phyloP scores from a whole-genome alignment of 2,888 invertebrate genomes.

The Pilophorus perplexus region DNA sequence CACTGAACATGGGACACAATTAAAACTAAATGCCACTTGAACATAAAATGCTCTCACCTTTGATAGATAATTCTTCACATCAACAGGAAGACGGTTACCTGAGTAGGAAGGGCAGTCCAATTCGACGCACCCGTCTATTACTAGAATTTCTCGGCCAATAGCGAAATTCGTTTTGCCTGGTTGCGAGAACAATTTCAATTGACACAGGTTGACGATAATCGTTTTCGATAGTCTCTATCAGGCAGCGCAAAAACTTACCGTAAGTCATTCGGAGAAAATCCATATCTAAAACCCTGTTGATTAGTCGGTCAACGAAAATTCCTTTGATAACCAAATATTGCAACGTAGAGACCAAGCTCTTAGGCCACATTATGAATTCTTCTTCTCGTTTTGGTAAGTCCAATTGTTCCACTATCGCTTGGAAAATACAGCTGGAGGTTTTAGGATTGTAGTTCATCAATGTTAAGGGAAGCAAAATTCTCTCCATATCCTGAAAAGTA shows the following conservation, averaged over 20 bases:
- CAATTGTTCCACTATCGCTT: slow-evolving; percentile 30
- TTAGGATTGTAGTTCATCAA: slow-evolving; percentile 33
- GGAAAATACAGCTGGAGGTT: slow-evolving; percentile 29
- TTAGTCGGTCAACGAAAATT: slow-evolving; percentile 34
- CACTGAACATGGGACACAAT: not conserved
- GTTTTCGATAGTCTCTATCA: too few species aligned
- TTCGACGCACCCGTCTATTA: slow-evolving; percentile 62
- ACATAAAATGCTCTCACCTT: slow-evolving; percentile 52
- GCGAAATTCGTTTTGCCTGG: slow-evolving; percentile 43
- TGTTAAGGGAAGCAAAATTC: slow-evolving; percentile 36
- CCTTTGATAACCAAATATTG: slow-evolving; percentile 35
- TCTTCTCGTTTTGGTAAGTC: slow-evolving; percentile 22
- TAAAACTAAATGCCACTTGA: not conserved
- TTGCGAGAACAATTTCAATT: not conserved
- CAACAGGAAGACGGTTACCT: slow-evolving; percentile 58
- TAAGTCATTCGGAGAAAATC: slow-evolving; percentile 33
- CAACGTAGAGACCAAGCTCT: slow-evolving; percentile 36
- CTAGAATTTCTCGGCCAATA: slow-evolving; percentile 61
- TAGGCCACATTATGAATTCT: slow-evolving; percentile 38
- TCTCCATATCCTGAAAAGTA: slow-evolving; percentile 44
- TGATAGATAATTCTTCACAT: slow-evolving; percentile 56
- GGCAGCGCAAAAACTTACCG: too few species aligned
- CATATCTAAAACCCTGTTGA: slow-evolving; percentile 38
- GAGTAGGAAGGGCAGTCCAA: slow-evolving; percentile 61
- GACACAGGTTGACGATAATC: too few species aligned